phyloP scores from a whole-genome alignment of 2,888 invertebrate genomes.

The Dolichomitus sp. region DNA sequence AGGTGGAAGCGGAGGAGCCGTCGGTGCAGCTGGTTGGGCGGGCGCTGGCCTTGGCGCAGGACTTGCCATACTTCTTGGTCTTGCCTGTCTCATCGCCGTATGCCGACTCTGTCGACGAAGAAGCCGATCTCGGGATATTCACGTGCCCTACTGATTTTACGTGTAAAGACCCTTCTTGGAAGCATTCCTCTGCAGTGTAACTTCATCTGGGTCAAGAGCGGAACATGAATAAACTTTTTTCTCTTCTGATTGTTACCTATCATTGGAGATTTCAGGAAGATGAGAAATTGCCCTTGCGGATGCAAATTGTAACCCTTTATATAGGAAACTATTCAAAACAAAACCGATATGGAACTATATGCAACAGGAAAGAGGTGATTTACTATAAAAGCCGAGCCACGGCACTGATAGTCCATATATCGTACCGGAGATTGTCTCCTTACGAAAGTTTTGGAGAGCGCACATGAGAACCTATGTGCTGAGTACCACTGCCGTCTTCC shows the following conservation, averaged over 20 bases:
- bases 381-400: neutral
- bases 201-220: neutral
- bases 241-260: neutral
- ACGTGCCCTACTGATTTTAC: constrained; percentile 88
- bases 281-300: neutral
- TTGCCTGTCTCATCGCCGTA: constrained; percentile 88
- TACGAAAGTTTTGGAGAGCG: neutral
- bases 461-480: neutral
- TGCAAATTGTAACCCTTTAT: neutral
- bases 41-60: constrained; percentile 89
- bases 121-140: constrained; percentile 88
- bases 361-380: neutral
- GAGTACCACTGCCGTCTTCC: constrained; percentile 17
- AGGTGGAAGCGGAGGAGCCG: constrained; percentile 86
- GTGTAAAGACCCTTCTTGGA: neutral
- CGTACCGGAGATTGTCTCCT: neutral
- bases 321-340: neutral
- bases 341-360: neutral
- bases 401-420: neutral
- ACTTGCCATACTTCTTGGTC: constrained; percentile 88
- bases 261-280: neutral
- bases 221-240: neutral
- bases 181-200: neutral
- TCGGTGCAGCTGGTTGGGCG: constrained; percentile 88
- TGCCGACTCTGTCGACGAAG: constrained; percentile 89